Evolutionary conservation across 2,113 vertebrate genomes (phyloP).

Genomic region (Seriola dumerili): DNA sequence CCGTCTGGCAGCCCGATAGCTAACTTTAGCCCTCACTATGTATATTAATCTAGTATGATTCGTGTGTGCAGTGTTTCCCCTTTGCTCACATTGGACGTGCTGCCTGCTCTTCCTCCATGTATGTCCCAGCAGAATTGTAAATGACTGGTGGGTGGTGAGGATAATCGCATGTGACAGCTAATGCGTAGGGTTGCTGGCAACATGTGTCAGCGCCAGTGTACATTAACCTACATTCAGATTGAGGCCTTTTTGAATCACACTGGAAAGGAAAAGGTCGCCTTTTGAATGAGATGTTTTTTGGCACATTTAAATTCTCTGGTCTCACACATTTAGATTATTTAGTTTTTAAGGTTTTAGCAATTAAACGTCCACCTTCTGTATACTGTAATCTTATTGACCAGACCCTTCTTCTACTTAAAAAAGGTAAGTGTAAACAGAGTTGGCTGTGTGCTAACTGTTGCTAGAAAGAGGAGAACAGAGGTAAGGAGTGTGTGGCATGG

Average conservation of each 20-base stretch:
- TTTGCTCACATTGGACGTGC: conserved; percentile 30
- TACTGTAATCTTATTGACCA: conserved; percentile 21
- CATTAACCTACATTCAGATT: conserved; percentile 80
- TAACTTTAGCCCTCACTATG: conserved; percentile 32
- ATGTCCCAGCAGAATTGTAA: conserved; percentile 74
- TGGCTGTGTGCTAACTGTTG: conserved; percentile 35
- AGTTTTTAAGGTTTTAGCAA: conserved; percentile 26
- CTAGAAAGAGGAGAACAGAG: conserved; percentile 59
- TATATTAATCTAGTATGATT: conserved; percentile 2
- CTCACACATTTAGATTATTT: conserved; percentile 4
- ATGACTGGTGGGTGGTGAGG: conserved; percentile 77
- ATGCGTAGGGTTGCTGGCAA: conserved; percentile 79
- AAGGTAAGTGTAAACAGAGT: conserved; percentile 36
- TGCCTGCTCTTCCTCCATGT: conserved; percentile 42
- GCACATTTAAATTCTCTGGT: conserved; percentile 49
- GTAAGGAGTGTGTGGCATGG: conserved; percentile 52
- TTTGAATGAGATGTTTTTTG: conserved; percentile 68
- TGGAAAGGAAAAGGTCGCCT: conserved; percentile 66
- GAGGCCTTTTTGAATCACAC: conserved; percentile 65
- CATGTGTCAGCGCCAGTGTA: conserved; percentile 78
- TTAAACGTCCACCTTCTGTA: conserved; percentile 22
- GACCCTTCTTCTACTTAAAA: conserved; percentile 17
- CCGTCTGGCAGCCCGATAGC: conserved; percentile 16
- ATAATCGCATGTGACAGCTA: conserved; percentile 78
- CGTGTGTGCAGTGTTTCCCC: conserved; percentile 15